Base-by-base conservation (phyloP, 2,888 invertebrate species). In the Holacanthella duospinosa region DNA sequence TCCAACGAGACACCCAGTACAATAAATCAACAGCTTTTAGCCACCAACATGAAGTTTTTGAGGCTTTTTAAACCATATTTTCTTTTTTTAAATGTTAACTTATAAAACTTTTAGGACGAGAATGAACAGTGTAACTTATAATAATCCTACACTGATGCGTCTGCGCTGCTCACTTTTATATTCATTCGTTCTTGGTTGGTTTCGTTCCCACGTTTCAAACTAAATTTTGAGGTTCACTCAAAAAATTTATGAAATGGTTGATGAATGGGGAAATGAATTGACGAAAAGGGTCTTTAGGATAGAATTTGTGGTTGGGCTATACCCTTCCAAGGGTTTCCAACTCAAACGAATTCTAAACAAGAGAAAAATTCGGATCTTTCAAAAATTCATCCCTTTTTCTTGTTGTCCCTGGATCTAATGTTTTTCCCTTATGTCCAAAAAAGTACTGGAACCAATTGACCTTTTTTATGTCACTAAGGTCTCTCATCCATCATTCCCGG, bases 1-100 rank as follows among this genome's bases (percentile, higher is more conserved):
- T 16, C 6, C 48, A 48, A n/a, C 48, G n/a, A 48, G 48, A n/a
- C 6, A 48, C 16, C 12, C n/a, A n/a, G 16, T 16, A 9, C 21
- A 48, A 48, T 48, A 48, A 48, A 48, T 48, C 48, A 48, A 48
- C 6, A n/a, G n/a, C n/a, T n/a, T n/a, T n/a, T n/a, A n/a, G n/a
- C n/a, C n/a, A n/a, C n/a, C n/a, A n/a, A n/a, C n/a, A n/a, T n/a
- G n/a, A n/a, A n/a, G n/a, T n/a, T n/a, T n/a, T n/a, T n/a, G n/a
- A n/a, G n/a, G n/a, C n/a, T n/a, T n/a, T n/a, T n/a, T n/a, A n/a
- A n/a, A n/a, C n/a, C n/a, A n/a, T n/a, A n/a, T n/a, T n/a, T n/a
- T n/a, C n/a, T n/a, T n/a, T n/a, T n/a, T n/a, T n/a, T n/a, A n/a
- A n/a, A n/a, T n/a, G n/a, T n/a, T n/a, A n/a, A n/a, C n/a, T n/a